These are phyloP conservation scores for Melieria crassipennis DNA, from an alignment of 2,888 invertebrate genomes.

Conservation along the genomic window DNA sequence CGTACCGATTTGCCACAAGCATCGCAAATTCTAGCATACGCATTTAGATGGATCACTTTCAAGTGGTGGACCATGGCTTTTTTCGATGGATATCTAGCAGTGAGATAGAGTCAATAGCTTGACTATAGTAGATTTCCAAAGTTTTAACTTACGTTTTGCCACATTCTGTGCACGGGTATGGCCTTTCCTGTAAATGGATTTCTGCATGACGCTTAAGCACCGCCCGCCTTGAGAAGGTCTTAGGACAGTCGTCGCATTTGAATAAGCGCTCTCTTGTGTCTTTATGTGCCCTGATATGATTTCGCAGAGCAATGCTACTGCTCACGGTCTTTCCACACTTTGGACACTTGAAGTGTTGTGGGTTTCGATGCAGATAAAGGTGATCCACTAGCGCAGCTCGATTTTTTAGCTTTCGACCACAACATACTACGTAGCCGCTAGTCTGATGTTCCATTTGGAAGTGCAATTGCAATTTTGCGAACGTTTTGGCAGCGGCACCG, in stretches of 20 bases:
- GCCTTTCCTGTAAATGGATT: constrained; percentile 49
- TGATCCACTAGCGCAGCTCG: constrained; percentile 60
- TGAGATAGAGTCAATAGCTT: not conserved
- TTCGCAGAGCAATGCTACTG: constrained; percentile 53
- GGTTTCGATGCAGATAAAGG: constrained; percentile 58
- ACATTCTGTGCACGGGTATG: constrained; percentile 51
- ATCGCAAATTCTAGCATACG: constrained; percentile 59
- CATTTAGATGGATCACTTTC: constrained; percentile 57
- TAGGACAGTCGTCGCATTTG: constrained; percentile 59
- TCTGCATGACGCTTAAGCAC: constrained; percentile 55
- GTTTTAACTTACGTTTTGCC: constrained; percentile 40
- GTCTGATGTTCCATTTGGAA: constrained; percentile 43
- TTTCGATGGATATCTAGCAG: not conserved
- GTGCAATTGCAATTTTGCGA: constrained; percentile 34
- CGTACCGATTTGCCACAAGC: constrained; percentile 61
- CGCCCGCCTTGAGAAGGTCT: constrained; percentile 54
- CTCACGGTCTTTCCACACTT: constrained; percentile 55
- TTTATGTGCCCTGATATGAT: constrained; percentile 56
- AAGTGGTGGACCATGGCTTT: constrained; percentile 55
- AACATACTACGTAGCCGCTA: constrained; percentile 59
- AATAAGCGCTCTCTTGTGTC: constrained; percentile 49
- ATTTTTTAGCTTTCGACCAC: constrained; percentile 58
- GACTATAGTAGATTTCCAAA: not conserved
- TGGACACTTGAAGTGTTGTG: constrained; percentile 59
- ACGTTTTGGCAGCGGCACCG: constrained; percentile 20